phyloP scores from a whole-genome alignment of 1,140 invertebrate genomes.

The Pinna nobilis region DNA sequence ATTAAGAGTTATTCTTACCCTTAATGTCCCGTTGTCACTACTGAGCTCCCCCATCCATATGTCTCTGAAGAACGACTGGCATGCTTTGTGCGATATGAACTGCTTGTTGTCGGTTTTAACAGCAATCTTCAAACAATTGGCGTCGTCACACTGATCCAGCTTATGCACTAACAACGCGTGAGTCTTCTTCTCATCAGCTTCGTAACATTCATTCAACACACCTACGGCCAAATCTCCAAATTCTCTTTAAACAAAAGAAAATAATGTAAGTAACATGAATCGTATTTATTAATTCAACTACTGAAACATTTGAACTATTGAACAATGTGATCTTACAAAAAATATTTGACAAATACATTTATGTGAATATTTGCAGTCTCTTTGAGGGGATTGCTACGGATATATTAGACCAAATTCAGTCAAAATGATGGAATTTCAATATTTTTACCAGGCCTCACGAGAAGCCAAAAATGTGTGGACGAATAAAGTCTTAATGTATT shows the following conservation, averaged over 20 bases:
- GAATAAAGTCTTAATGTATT: too few relatives aligned
- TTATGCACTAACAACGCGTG: constrained; percentile 47
- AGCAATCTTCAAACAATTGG: constrained; percentile 48
- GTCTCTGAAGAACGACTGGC: constrained; percentile 55
- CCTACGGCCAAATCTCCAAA: constrained; percentile 55
- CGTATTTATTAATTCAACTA: neutral
- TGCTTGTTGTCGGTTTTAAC: constrained; percentile 54
- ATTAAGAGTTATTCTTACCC: constrained; percentile 7
- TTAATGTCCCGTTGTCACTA: constrained; percentile 27
- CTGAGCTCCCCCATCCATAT: constrained; percentile 61
- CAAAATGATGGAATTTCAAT: too few relatives aligned
- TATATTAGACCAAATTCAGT: too few relatives aligned
- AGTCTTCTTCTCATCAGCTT: constrained; percentile 50
- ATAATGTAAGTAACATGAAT: neutral
- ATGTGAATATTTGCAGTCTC: too few relatives aligned
- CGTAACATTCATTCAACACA: constrained; percentile 58
- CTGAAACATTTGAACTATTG: neutral
- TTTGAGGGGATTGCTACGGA: too few relatives aligned
- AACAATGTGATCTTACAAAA: neutral
- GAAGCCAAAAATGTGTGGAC: too few relatives aligned
- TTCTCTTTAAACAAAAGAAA: constrained; percentile 45
- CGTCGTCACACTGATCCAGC: constrained; percentile 44
- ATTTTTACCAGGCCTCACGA: too few relatives aligned
- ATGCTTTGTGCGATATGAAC: constrained; percentile 58
- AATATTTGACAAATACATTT: too few relatives aligned